Evolutionary conservation across 2,113 vertebrate species (phyloP), one percentile per base, ranked within the genome.

Genomic region (Rattus norvegicus): DNA sequence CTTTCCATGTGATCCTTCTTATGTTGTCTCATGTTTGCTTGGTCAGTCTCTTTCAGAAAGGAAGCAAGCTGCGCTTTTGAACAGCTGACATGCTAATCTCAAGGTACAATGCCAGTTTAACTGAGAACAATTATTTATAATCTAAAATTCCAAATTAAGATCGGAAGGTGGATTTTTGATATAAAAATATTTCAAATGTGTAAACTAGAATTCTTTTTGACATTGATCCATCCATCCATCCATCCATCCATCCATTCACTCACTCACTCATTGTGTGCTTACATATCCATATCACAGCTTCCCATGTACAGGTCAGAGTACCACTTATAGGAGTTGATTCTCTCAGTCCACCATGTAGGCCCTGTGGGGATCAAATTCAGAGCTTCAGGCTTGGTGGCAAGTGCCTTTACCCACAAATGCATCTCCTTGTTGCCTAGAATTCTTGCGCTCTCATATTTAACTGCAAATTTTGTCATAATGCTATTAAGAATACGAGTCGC

Each of bases 21-120:
- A 73, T 49, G 2, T 2, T 85, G 12, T n/a, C 14, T 95, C 96
- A 77, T 88, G 33, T 94, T 96, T 98, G 95, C 92, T 98, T 96
- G 95, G 92, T 97, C 92, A 92, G 88, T 96, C 97, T 96, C 92
- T 87, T 98, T 98, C 96, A 97, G 79, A 92, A 96, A 93, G 93
- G 90, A 97, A 98, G 86, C 4, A 54, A 96, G 91, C 97, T 98
- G 90, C n/a, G 22, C 86, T 95, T 56, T 88, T 98, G 96, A 98
- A 98, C 98, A 98, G 98, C 96, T 97, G 90, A 98, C 97, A 80
- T 90, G 65, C 61, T 98, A 97, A 97, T 98, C 98, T 98, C 97
- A 97, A 98, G 97, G 96, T 96, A 97, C 91, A 96, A 95, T 97
- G 95, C 91, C 36, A 98, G 95, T 97, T 98, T 97, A 98, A 98